Evolutionary conservation across 2,888 invertebrate species (phyloP).

Genomic region (Sepioteuthis lessoniana): DNA sequence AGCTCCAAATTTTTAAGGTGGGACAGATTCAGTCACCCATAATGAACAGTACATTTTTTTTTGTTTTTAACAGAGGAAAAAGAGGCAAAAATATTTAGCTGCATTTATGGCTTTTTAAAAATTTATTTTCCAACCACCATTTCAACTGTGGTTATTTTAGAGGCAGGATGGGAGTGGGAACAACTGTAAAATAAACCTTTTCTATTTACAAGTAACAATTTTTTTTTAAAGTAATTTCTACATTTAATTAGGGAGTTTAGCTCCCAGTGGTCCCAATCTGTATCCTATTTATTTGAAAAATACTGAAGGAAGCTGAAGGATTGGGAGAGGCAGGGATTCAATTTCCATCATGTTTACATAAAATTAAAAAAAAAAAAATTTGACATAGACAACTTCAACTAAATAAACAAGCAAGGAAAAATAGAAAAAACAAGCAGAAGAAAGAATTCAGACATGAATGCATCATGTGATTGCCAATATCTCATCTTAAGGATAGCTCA

Average conservation of each 20-base stretch:
- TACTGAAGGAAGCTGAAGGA: not conserved
- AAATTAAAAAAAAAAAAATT: too few species aligned
- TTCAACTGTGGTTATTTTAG: not conserved
- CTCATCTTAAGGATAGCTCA: too few species aligned
- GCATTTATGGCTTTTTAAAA: not conserved
- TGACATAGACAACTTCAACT: too few species aligned
- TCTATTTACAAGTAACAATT: not conserved
- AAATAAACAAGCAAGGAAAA: too few species aligned
- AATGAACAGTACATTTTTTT: not conserved
- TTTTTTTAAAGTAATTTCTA: not conserved
- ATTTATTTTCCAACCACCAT: too few species aligned
- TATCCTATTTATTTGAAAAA: not conserved
- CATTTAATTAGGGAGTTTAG: not conserved
- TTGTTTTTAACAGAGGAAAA: not conserved
- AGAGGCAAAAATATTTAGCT: not conserved
- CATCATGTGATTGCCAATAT: too few species aligned
- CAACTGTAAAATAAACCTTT: not conserved
- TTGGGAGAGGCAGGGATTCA: not conserved
- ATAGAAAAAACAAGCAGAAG: too few species aligned
- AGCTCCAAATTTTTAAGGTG: too few species aligned
- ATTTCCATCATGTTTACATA: not conserved
- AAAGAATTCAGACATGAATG: too few species aligned
- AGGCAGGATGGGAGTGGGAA: not conserved
- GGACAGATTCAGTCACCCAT: not conserved
- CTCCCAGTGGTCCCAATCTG: not conserved